phyloP scores from a whole-genome alignment of 1,140 invertebrate genomes.

The Bombus waltoni region DNA sequence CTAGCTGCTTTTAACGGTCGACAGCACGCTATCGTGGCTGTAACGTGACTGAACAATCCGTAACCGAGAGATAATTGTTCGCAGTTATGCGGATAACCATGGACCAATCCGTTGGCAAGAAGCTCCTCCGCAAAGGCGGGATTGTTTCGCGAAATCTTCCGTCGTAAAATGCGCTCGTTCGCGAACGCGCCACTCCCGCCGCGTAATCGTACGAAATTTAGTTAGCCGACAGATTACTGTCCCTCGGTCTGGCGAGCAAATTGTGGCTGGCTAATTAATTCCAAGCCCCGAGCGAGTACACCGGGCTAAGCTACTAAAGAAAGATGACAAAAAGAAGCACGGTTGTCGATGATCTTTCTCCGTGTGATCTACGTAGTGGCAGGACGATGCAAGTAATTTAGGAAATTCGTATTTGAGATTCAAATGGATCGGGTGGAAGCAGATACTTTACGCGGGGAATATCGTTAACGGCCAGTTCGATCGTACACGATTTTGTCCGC shows the following conservation, averaged over 20 bases:
- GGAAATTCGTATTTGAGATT: no score
- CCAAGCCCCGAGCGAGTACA: neutral
- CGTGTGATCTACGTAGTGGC: no score
- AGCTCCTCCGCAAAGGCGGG: conserved; percentile 38
- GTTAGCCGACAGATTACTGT: neutral
- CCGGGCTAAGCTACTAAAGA: neutral
- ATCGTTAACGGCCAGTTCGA: no score
- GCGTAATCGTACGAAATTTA: conserved; percentile 49
- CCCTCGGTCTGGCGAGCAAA: neutral
- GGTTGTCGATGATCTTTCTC: no score
- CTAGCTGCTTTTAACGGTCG: conserved; percentile 59
- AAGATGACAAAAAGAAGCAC: neutral
- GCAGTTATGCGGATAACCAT: conserved; percentile 61
- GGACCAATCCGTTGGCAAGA: conserved; percentile 45
- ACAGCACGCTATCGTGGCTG: conserved; percentile 51
- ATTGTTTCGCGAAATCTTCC: conserved; percentile 61
- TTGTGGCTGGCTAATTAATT: conserved; percentile 1
- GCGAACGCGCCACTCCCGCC: neutral
- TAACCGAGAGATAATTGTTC: conserved; percentile 61
- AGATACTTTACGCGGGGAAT: no score
- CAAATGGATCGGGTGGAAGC: no score
- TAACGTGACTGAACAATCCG: conserved; percentile 60
- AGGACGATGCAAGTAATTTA: no score
- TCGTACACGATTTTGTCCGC: no score
- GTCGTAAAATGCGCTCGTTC: conserved; percentile 51